These are phyloP conservation scores for Whitmania pigra DNA, from an alignment of 1,140 invertebrate genomes.

Conservation along the genomic window DNA sequence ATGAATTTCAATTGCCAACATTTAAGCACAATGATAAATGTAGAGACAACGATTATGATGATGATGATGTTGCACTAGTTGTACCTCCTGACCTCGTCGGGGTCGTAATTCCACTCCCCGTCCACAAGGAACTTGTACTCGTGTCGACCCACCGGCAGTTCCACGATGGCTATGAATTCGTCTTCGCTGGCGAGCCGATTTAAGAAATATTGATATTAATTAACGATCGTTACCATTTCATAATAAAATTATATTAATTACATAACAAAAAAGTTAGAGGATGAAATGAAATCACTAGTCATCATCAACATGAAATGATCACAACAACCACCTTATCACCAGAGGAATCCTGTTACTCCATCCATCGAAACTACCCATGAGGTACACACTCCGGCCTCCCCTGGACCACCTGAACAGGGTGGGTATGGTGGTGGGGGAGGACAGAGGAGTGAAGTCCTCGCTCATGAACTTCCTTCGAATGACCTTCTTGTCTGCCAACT, in stretches of 20 bases:
- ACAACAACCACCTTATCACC: background rate
- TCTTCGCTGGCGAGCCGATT: conserved; percentile 52
- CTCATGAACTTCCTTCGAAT: too few relatives aligned
- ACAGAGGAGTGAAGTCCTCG: too few relatives aligned
- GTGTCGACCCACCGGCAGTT: conserved; percentile 89
- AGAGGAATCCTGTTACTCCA: conserved; percentile 56
- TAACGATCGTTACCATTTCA: too few relatives aligned
- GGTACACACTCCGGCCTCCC: conserved; percentile 73
- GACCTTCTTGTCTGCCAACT: too few relatives aligned
- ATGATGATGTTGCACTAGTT: background rate
- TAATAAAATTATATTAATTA: too few relatives aligned
- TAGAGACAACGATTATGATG: background rate
- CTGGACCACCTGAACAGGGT: conserved; percentile 73
- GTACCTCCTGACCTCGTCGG: conserved; percentile 7
- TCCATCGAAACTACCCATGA: conserved; percentile 86
- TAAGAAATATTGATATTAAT: background rate
- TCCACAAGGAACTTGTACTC: conserved; percentile 98
- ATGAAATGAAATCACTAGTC: too few relatives aligned
- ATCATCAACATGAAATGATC: background rate
- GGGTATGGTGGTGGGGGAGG: conserved; percentile 53
- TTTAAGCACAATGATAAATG: too few relatives aligned
- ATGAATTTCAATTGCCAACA: too few relatives aligned
- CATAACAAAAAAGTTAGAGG: too few relatives aligned
- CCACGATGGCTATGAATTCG: conserved; percentile 67
- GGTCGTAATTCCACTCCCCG: conserved; percentile 47